Evolutionary conservation across 1,140 invertebrate species (phyloP).

Genomic region (Cephus cinctus): DNA sequence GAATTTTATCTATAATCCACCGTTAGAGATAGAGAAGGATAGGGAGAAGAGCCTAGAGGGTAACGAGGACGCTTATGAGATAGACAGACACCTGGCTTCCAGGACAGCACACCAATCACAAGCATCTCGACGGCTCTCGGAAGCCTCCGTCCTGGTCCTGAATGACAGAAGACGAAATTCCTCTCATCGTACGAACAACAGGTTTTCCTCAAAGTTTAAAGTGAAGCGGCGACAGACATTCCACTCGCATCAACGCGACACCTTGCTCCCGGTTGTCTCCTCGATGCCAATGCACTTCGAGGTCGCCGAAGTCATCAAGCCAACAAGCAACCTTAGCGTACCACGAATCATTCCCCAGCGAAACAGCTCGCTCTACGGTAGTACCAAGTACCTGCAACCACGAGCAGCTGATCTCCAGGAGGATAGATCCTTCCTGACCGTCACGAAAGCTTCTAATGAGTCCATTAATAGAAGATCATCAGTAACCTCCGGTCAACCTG

Average conservation of each 20-base stretch:
- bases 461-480: constrained; percentile 13
- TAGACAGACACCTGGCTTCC: too few relatives aligned
- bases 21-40: constrained; percentile 31
- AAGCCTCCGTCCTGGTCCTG: constrained; percentile 35
- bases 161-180: constrained; percentile 35
- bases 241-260: constrained; percentile 42
- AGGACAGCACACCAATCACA: too few relatives aligned
- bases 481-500: constrained; percentile 13
- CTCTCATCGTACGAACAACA: constrained; percentile 32
- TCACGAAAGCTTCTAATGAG: constrained; percentile 26
- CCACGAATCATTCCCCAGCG: constrained; percentile 44
- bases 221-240: constrained; percentile 51
- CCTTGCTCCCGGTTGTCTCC: constrained; percentile 17
- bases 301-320: constrained; percentile 46
- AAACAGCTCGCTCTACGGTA: constrained; percentile 15
- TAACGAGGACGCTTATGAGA: constrained; percentile 19
- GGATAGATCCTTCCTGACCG: constrained; percentile 32
- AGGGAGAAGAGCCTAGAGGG: constrained; percentile 36
- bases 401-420: constrained; percentile 19
- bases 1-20: constrained; percentile 70
- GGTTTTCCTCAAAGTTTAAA: constrained; percentile 44
- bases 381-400: constrained; percentile 20
- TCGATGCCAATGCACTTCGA: constrained; percentile 46
- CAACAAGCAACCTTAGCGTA: constrained; percentile 47
- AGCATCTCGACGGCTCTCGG: too few relatives aligned